Evolutionary conservation across 2,797 vertebrate species (phyloP), one percentile per base, ranked within the genome.

Genomic region (Margarornis squamiger): DNA sequence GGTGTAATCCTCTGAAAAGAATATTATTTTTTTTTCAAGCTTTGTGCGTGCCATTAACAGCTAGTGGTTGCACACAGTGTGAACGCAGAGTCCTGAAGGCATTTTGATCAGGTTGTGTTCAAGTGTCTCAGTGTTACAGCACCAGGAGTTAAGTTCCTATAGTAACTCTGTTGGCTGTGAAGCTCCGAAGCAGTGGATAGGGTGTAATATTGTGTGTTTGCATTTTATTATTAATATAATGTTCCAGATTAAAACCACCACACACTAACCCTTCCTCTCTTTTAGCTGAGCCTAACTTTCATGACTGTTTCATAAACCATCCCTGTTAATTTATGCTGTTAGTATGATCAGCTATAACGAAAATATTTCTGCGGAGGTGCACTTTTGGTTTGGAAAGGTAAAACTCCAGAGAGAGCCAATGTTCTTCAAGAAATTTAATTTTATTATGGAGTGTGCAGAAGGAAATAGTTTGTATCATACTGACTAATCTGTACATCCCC

Each of bases 31-130:
- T 49, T 79, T 84, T 74, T 83, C 65, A 77, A 85, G 92, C 91
- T 92, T 75, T 94, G 55, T 92, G 89, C 18, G 2, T 88, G 86
- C 75, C 46, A 1, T 78, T 80, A 91, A 84, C 67, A 86, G 88
- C 77, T 79, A 88, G 91, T 74, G 85, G 49, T 72, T 80, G 92
- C 90, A 61, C 23, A 7, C 57, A 43, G 23, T 72, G 63, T 59
- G 84, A 81, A 76, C 36, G 68, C 92, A 90, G 61, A 49, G 49
- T 90, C 86, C 34, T 22, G 34, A 85, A 95, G 95, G 95, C 63
- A 81, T 90, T 96, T 81, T 51, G 61, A 88, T 95, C 89, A 89
- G 79, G 73, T 88, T 95, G 78, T 61, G 62, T 95, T 94, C 46
- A 43, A 95, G 58, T 55, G 78, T 67, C 66, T 93, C 2, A 1